These are phyloP conservation scores for Hyperopisus bebe DNA, from an alignment of 2,113 vertebrate species.

Conservation along the genomic window DNA sequence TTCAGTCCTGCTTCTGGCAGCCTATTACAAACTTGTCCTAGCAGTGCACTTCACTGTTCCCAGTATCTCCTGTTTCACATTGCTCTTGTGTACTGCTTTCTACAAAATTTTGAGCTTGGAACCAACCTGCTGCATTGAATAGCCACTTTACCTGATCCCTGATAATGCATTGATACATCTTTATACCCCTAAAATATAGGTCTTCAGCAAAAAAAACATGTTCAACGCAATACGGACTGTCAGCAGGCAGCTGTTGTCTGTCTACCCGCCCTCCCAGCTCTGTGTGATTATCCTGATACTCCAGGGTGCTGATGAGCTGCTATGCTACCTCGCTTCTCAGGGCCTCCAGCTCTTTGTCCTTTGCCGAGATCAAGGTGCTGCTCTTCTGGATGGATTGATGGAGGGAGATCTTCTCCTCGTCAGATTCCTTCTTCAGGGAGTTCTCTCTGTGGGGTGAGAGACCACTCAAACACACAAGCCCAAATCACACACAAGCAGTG, in stretches of 20 bases:
- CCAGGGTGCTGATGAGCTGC: background rate
- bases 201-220: background rate
- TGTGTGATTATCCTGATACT: background rate
- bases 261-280: background rate
- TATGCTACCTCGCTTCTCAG: constrained; percentile 75
- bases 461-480: background rate
- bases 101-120: background rate
- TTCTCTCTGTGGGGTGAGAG: constrained; percentile 65
- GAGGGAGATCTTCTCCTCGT: constrained; percentile 76
- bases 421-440: constrained; percentile 70
- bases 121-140: background rate
- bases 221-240: background rate
- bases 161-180: background rate
- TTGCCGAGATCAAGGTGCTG: constrained; percentile 87
- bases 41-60: background rate
- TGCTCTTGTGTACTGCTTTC: background rate
- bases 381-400: constrained; percentile 78
- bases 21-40: background rate
- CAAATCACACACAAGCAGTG: background rate
- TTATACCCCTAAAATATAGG: background rate
- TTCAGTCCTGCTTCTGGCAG: background rate
- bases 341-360: constrained; percentile 80
- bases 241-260: background rate
- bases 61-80: background rate
- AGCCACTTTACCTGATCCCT: background rate